Conservation (phyloP, 2,888 invertebrate species). For the Pinctada fucata region DNA sequence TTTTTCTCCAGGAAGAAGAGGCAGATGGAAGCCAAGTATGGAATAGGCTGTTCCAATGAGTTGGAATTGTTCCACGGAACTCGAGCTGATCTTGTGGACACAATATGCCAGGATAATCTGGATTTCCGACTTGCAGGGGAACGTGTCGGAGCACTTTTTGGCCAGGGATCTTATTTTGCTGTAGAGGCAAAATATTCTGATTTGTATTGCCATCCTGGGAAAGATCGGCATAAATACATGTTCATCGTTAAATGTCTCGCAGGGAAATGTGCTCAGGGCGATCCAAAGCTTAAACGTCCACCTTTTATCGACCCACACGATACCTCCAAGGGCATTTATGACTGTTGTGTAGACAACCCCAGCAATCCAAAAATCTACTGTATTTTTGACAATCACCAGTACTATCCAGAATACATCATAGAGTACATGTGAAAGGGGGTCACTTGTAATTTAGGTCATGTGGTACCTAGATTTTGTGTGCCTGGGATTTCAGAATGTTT, state of each 20-base stretch:
- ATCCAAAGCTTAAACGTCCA: constrained; percentile 56
- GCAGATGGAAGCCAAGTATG: constrained; percentile 38
- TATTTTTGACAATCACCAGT: constrained; percentile 66
- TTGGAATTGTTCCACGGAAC: constrained; percentile 49
- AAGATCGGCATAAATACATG: constrained; percentile 53
- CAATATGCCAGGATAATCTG: constrained; percentile 55
- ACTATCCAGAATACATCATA: constrained; percentile 70
- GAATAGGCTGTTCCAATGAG: constrained; percentile 45
- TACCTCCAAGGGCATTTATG: constrained; percentile 49
- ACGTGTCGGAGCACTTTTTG: constrained; percentile 57
- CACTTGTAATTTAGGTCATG: not conserved
- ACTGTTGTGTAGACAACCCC: constrained; percentile 67
- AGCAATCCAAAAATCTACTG: constrained; percentile 64
- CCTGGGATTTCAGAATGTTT: too few species aligned
- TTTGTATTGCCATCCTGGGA: constrained; percentile 51
- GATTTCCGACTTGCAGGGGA: constrained; percentile 58
- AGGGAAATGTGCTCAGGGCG: constrained; percentile 60
- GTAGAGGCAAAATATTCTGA: constrained; percentile 59
- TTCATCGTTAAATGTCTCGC: constrained; percentile 66
- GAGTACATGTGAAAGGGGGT: constrained; percentile 43
- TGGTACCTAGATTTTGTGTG: too few species aligned
- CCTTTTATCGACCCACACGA: constrained; percentile 52
- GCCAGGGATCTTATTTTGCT: constrained; percentile 62
- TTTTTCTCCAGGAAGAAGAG: constrained; percentile 35
- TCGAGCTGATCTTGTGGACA: constrained; percentile 29